Conservation (phyloP, 2,888 invertebrate species). For the Eristalinus aeneus region DNA sequence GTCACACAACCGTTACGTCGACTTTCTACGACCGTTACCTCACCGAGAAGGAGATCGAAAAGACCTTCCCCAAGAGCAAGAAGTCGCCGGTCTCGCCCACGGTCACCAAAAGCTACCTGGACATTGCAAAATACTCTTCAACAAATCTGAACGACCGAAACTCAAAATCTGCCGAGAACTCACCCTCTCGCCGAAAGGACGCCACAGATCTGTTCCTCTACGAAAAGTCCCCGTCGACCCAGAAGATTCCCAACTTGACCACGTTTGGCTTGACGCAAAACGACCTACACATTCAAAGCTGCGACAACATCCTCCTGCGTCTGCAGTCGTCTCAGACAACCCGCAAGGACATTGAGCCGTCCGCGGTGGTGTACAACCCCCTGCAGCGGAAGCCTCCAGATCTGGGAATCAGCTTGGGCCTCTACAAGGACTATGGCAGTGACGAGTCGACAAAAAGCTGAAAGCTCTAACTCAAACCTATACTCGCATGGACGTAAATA, state of each 20-base stretch:
- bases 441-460: slow-evolving; percentile 63
- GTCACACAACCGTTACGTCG: slow-evolving; percentile 80
- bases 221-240: slow-evolving; percentile 19
- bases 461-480: slow-evolving; percentile 11
- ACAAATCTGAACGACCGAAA: slow-evolving; percentile 17
- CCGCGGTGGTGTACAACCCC: slow-evolving; percentile 74
- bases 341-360: slow-evolving; percentile 41
- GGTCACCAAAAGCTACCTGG: slow-evolving; percentile 75
- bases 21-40: slow-evolving; percentile 80
- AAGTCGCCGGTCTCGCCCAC: slow-evolving; percentile 77
- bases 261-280: slow-evolving; percentile 48
- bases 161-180: slow-evolving; percentile 74
- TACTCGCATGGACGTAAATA: not conserved
- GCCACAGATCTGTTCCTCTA: slow-evolving; percentile 20
- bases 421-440: slow-evolving; percentile 63
- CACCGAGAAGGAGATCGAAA: slow-evolving; percentile 79
- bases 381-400: slow-evolving; percentile 74
- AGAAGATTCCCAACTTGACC: slow-evolving; percentile 24
- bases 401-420: slow-evolving; percentile 66
- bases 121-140: slow-evolving; percentile 69
- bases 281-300: slow-evolving; percentile 74
- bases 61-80: slow-evolving; percentile 74
- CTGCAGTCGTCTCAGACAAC: slow-evolving; percentile 62
- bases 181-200: slow-evolving; percentile 71
- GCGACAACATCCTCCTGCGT: slow-evolving; percentile 74